A percentile compares a stretch with the other conserved stretches of the same genome.
These are phyloP conservation scores for Drosophila rubida DNA, from an alignment of 2,888 invertebrate species.

Conservation along the genomic window DNA sequence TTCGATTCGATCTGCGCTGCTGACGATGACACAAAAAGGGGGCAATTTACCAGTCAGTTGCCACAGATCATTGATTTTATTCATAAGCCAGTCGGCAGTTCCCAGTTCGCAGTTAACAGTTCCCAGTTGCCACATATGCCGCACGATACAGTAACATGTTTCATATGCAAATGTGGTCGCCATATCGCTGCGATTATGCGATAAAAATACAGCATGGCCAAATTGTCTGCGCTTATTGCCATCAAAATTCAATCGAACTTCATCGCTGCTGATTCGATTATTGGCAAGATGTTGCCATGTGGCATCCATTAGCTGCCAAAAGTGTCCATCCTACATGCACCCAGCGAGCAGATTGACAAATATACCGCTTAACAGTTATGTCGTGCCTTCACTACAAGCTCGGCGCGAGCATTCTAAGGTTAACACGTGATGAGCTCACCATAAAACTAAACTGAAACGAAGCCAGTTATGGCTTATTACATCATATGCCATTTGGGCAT, in stretches of 20 bases:
- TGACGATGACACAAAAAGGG: constrained; percentile 16
- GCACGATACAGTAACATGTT: constrained; percentile 13
- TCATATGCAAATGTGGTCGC: constrained; percentile 40
- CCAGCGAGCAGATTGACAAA: constrained; percentile 16
- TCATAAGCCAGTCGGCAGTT: constrained; percentile 13
- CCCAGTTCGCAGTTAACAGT: not conserved
- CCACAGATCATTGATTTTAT: constrained; percentile 30
- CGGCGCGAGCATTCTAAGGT: constrained; percentile 22
- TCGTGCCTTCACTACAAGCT: constrained; percentile 42
- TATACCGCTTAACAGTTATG: constrained; percentile 36
- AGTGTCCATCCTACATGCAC: constrained; percentile 2
- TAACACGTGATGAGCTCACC: constrained; percentile 49
- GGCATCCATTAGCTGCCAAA: constrained; percentile 20
- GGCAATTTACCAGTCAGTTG: constrained; percentile 25
- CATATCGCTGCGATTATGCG: constrained; percentile 41
- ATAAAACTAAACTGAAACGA: constrained; percentile 37
- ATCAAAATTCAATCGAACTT: constrained; percentile 43
- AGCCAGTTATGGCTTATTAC: constrained; percentile 37
- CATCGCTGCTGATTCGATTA: constrained; percentile 53
- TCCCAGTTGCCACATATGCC: constrained; percentile 15
- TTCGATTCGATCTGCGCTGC: constrained; percentile 17
- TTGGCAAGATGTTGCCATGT: constrained; percentile 30
- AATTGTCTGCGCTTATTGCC: constrained; percentile 15
- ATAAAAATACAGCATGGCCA: constrained; percentile 37
- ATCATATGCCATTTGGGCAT: constrained; percentile 17